Conservation (phyloP, 2,797 vertebrate genomes). For the Miichthys miiuy region DNA sequence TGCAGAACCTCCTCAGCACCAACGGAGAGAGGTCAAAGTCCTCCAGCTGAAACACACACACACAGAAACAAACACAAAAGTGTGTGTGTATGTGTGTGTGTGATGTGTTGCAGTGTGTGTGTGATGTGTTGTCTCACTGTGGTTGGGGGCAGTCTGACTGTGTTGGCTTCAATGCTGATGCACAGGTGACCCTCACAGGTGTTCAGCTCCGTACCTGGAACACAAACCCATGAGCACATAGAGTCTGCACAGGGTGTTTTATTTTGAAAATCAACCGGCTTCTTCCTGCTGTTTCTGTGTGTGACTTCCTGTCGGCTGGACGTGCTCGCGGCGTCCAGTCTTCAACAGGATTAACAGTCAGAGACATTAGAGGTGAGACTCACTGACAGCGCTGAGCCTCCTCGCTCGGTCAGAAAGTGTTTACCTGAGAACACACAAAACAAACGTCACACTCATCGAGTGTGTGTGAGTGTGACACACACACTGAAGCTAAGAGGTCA, state of each 20-base stretch:
- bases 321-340: too few relatives aligned
- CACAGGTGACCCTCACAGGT: conserved; percentile 88
- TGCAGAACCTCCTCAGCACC: conserved; percentile 84
- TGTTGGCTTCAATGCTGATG: conserved; percentile 85
- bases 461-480: too few relatives aligned
- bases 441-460: too few relatives aligned
- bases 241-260: too few relatives aligned
- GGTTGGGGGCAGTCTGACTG: conserved; percentile 84
- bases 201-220: conserved; percentile 88
- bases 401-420: conserved; percentile 87
- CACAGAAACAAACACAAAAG: background rate
- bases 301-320: too few relatives aligned
- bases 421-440: conserved; percentile 83
- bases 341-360: too few relatives aligned
- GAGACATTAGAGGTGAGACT: conserved; percentile 65
- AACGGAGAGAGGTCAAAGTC: conserved; percentile 88
- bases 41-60: conserved; percentile 80
- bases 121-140: conserved; percentile 72
- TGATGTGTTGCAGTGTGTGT: too few relatives aligned
- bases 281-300: too few relatives aligned
- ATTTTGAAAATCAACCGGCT: too few relatives aligned
- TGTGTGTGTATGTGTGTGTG: too few relatives aligned
- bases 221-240: background rate
- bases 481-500: too few relatives aligned
- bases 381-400: conserved; percentile 90